A percentile compares a stretch with the other conserved stretches of the same genome.
Conservation (phyloP, 2,797 vertebrate genomes). For the Chaetodon trifasciatus region DNA sequence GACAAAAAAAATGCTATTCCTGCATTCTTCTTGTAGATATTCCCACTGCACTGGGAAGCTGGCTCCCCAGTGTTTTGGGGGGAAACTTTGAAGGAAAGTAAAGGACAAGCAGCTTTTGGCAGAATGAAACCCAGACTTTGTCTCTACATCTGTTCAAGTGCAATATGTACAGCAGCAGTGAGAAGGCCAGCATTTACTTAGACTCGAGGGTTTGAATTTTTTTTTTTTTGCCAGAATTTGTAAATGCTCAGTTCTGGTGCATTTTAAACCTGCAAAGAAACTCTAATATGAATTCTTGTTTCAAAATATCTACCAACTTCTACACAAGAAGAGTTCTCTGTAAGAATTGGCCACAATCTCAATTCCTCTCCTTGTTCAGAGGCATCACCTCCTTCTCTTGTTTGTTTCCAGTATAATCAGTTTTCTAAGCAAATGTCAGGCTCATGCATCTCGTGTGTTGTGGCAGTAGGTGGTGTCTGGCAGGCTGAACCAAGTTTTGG, state of each 20-base stretch:
- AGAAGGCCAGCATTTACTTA: background rate
- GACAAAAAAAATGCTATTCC: slow-evolving; percentile 68
- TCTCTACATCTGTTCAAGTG: slow-evolving; percentile 40
- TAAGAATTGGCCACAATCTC: background rate
- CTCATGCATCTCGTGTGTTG: background rate
- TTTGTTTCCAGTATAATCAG: slow-evolving; percentile 1
- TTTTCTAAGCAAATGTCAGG: slow-evolving; percentile 33
- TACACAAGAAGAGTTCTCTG: too few species aligned
- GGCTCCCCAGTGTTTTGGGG: slow-evolving; percentile 49
- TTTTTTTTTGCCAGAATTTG: background rate
- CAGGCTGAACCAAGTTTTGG: slow-evolving; percentile 78
- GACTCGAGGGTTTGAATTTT: background rate
- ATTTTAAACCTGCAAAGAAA: background rate
- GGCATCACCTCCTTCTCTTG: background rate
- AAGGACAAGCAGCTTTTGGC: slow-evolving; percentile 57
- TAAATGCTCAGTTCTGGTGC: background rate
- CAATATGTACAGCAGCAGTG: slow-evolving; percentile 2
- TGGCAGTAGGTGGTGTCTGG: slow-evolving; percentile 60
- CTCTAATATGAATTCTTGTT: too few species aligned
- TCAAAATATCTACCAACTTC: too few species aligned
- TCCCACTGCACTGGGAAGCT: slow-evolving; percentile 69
- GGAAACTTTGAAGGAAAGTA: slow-evolving; percentile 64
- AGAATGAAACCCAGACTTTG: slow-evolving; percentile 41
- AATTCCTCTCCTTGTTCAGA: background rate
- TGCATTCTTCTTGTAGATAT: slow-evolving; percentile 82